A percentile compares a stretch with the other conserved stretches of the same genome.
These are phyloP conservation scores for Peromyscus californicus DNA, from an alignment of 2,113 vertebrate species.

Conservation along the genomic window DNA sequence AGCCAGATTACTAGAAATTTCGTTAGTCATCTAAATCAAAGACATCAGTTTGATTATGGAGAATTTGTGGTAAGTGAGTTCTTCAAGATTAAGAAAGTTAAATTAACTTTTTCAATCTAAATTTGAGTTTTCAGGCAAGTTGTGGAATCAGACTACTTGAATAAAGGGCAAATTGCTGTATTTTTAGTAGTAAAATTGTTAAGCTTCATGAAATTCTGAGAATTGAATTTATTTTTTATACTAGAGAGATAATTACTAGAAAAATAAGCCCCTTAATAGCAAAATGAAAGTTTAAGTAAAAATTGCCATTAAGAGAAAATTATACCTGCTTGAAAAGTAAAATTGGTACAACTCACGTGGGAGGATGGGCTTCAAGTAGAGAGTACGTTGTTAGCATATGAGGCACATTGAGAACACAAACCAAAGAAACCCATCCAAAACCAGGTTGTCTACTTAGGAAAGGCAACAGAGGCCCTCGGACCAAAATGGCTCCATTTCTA, in stretches of 20 bases:
- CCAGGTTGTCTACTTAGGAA: background rate
- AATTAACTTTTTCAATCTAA: constrained; percentile 55
- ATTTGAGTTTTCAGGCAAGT: constrained; percentile 61
- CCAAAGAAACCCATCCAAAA: background rate
- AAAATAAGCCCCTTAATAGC: background rate
- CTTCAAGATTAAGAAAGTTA: constrained; percentile 75
- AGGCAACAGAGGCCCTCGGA: background rate
- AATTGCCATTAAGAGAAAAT: constrained; percentile 46
- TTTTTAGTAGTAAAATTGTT: constrained; percentile 54
- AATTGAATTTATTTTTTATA: constrained; percentile 37
- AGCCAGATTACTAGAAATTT: constrained; percentile 91
- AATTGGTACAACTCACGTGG: background rate
- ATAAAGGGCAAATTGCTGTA: constrained; percentile 37
- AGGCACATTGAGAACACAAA: background rate
- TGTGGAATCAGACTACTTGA: background rate
- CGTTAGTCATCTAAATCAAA: constrained; percentile 91
- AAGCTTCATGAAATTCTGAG: constrained; percentile 40
- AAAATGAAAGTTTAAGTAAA: constrained; percentile 46
- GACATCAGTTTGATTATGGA: constrained; percentile 91
- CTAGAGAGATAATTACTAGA: constrained; percentile 12
- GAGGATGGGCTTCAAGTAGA: background rate
- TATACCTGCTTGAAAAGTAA: constrained; percentile 31
- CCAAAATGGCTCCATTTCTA: constrained; percentile 48
- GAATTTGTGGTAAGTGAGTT: constrained; percentile 91
- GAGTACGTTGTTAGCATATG: background rate